These are phyloP conservation scores for Cryptoblepharus egeriae DNA, from an alignment of 2,797 vertebrate species.

Conservation along the genomic window DNA sequence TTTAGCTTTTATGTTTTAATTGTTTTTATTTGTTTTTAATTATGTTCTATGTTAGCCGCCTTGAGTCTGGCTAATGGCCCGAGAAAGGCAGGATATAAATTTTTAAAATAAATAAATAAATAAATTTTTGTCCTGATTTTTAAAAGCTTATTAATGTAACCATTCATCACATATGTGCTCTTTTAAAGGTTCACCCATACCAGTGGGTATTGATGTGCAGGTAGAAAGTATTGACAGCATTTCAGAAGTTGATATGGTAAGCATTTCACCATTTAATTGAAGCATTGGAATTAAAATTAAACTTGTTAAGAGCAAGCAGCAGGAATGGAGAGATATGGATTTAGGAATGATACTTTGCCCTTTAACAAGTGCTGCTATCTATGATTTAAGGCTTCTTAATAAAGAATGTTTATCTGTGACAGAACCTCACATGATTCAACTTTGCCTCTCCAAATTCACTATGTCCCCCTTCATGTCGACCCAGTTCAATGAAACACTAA, in stretches of 20 bases:
- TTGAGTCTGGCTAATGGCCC: too few species aligned
- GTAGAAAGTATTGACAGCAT: conserved; percentile 94
- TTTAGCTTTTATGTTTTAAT: too few species aligned
- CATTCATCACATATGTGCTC: conserved; percentile 41
- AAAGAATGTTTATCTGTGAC: background rate
- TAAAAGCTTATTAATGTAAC: background rate
- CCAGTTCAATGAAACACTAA: background rate
- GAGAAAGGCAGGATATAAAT: too few species aligned
- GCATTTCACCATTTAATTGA: conserved; percentile 42
- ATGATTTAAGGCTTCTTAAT: background rate
- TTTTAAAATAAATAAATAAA: too few species aligned
- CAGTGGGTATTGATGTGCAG: conserved; percentile 91
- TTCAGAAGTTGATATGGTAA: conserved; percentile 94
- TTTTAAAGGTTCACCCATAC: conserved; percentile 86
- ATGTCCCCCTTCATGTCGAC: background rate
- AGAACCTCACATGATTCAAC: background rate
- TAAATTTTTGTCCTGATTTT: background rate
- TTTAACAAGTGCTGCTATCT: background rate
- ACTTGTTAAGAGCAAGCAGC: background rate
- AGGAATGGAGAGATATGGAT: background rate
- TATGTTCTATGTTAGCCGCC: too few species aligned
- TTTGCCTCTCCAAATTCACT: background rate
- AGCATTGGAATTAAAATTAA: conserved; percentile 5
- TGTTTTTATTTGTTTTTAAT: too few species aligned
- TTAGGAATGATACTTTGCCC: background rate